Evolutionary conservation across 2,888 invertebrate genomes (phyloP), one percentile per base, ranked within the genome.

Genomic region (Trissolcus brochymenae): DNA sequence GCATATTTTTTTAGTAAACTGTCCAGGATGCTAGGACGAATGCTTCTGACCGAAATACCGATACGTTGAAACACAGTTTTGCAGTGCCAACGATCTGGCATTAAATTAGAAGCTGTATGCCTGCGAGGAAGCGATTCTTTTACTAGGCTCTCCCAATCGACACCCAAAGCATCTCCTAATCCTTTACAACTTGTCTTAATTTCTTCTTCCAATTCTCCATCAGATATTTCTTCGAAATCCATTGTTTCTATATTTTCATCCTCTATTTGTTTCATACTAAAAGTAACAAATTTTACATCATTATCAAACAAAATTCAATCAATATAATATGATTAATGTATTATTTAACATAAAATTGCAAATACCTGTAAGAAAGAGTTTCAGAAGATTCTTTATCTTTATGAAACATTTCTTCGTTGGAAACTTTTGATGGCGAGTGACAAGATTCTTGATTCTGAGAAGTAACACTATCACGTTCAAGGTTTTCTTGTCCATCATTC

Each of bases 141-240:
- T 0, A 96, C 94, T 54, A 98, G 91, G 86, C 96, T 96, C 11
- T 96, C 95, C 97, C 97, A 97, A 89, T 98, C 97, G 1, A 98
- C 97, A n/a, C 97, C 97, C 29, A 98, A 90, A n/a, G 96, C 96
- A 89, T 97, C 97, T 4, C 96, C 96, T 77, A 97, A 92, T 41
- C 94, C 93, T 89, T 91, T 93, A 80, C 92, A 91, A 84, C 92
- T 93, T 13, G 94, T 92, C 83, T 89, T 89, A 60, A 89, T 86
- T 57, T 96, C 95, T 86, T 96, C 95, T 87, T 96, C 96, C 41
- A 96, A 90, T 88, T 96, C 96, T 61, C 96, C 96, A 88, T 96
- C 96, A 14, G 96, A 96, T 84, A 96, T 96, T 90, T 96, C 96
- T 89, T 96, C 96, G 89, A 96, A 96, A 86, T 95, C 96, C 86